These are phyloP conservation scores for Amphilophus citrinellus DNA, from an alignment of 2,113 vertebrate species.

Conservation along the genomic window DNA sequence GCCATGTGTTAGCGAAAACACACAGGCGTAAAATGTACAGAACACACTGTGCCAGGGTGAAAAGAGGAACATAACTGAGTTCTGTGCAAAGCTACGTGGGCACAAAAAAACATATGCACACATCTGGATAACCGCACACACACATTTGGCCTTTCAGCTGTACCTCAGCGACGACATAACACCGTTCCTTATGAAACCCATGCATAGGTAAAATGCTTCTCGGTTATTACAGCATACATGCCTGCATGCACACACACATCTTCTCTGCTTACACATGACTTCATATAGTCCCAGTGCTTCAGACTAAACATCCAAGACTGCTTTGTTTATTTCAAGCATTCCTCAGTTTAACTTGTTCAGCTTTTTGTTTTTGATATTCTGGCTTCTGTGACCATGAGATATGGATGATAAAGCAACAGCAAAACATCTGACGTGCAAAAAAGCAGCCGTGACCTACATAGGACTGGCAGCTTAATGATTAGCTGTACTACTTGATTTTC, in stretches of 20 bases:
- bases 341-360: neutral
- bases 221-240: neutral
- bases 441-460: slow-evolving; percentile 69
- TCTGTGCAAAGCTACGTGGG: neutral
- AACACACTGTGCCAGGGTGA: slow-evolving; percentile 14
- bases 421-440: slow-evolving; percentile 53
- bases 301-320: neutral
- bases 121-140: neutral
- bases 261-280: neutral
- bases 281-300: neutral
- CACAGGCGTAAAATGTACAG: slow-evolving; percentile 40
- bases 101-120: neutral
- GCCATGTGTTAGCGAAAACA: slow-evolving; percentile 37
- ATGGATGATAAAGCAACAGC: slow-evolving; percentile 34
- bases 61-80: slow-evolving; percentile 20
- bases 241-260: neutral
- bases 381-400: slow-evolving; percentile 30
- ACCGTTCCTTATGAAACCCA: neutral
- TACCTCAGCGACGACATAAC: neutral
- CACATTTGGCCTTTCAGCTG: neutral
- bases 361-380: slow-evolving; percentile 17
- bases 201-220: slow-evolving; percentile 11
- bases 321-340: slow-evolving; percentile 26
- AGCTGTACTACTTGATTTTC: slow-evolving; percentile 58
- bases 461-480: slow-evolving; percentile 67